Evolutionary conservation across 2,113 vertebrate species (phyloP).

Genomic region (Glaucidium brasilianum): DNA sequence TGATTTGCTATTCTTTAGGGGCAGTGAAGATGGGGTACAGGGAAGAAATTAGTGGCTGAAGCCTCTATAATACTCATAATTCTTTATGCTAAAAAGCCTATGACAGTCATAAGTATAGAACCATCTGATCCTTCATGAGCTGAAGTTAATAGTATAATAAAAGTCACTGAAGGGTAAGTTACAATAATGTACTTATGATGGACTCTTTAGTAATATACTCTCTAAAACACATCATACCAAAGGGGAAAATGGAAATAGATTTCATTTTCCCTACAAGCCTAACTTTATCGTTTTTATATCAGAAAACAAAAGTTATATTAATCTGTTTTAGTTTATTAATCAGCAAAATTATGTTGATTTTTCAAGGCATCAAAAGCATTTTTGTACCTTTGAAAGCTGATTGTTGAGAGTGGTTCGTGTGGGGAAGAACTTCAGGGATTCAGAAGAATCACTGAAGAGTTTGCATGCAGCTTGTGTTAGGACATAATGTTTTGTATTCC

Average conservation of each 20-base stretch:
- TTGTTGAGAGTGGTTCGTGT: background rate
- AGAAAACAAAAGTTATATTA: background rate
- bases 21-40: background rate
- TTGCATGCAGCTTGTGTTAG: background rate
- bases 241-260: background rate
- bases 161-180: background rate
- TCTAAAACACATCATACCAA: background rate
- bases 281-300: background rate
- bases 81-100: background rate
- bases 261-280: background rate
- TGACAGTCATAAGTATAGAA: background rate
- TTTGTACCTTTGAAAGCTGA: background rate
- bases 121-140: background rate
- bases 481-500: background rate
- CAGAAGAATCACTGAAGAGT: background rate
- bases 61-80: background rate
- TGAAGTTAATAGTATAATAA: background rate
- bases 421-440: background rate
- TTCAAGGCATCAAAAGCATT: background rate
- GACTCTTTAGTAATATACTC: background rate
- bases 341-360: background rate
- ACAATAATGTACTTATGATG: background rate
- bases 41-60: background rate
- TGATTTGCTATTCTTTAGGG: background rate
- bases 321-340: background rate